Base-by-base conservation (phyloP, 2,113 vertebrate genomes). In the Notothenia rossii region DNA sequence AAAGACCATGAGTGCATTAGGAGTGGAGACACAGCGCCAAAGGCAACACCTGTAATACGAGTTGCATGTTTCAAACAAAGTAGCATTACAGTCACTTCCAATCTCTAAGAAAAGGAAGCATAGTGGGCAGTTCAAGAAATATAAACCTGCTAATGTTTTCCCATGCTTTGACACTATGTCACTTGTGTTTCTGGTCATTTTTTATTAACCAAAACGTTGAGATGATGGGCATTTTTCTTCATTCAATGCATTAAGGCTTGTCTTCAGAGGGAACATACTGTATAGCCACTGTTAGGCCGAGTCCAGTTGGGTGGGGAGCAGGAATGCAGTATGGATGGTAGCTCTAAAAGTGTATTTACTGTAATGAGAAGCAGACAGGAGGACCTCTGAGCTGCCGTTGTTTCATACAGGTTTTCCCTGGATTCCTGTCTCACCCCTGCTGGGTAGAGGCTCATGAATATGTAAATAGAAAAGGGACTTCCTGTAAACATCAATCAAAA, bases 401-500 rank as follows among this genome's bases (percentile, higher is more conserved):
- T 91, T 93, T 91, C 88, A 78, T 84, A 59, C 88, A 88, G 84
- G 89, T 92, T 91, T 80, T 82, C 89, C 86, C 87, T 88, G 88
- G 88, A 90, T 91, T 93, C 84, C 65, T 43, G 67, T 75, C 87
- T 84, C 70, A 63, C 79, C 88, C 91, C 92, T 91, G 89, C 82
- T 84, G 93, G 93, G 92, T 86, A 83, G 77, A 85, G 59, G 74
- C 1, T 72, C 89, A 94, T 94, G 92, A 93, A 94, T 94, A 94
- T 95, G 92, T 94, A 92, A 94, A 90, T 86, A 82, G 92, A 83
- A 91, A 87, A 82, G 86, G 73, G 84, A 92, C 93, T 93, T 94
- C 92, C 92, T 93, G 83, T 65, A 86, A 90, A 92, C 93, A 93
- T 95, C 92, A 91, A 90, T 95, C 93, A 94, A 89, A 84, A 84